Evolutionary conservation across 53 echinoderm and acorn worm species (phyloP), one percentile per base, ranked within the genome.

Genomic region (Temnopleurus reevesii): DNA sequence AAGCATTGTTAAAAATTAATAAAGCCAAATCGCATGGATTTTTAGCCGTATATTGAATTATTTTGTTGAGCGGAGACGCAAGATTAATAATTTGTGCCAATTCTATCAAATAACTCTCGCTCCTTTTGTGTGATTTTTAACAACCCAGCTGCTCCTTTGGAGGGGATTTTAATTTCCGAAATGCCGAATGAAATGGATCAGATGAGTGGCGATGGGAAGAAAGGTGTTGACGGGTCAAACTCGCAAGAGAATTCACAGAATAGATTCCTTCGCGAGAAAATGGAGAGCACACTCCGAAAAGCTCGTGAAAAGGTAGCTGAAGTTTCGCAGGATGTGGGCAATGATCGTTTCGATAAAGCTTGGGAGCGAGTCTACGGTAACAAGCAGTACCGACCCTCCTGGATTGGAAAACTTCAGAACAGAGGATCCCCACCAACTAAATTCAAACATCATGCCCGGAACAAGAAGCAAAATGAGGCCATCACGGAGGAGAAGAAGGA

Each of bases 281-380:
- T 87, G 88, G 88, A 87, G 88, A 66, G 71, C 88, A 87, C 88
- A 49, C 53, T 87, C 30, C 45, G 71, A 66, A 87, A 87, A 49
- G 88, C 88, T 46, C 88, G 88, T 49, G 88, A 65, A 66, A 87
- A 87, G 71, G 65, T 87, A 9, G 53, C 49, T 35, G 35, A 87
- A 33, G 88, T 87, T 8, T 51, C 65, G 51, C 53, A 87, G 21
- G 88, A 71, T 8, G 71, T 92, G 19, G 77, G 76, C 18, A n/a
- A 65, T 44, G 91, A 95, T 5, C 90, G 92, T 10, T 95, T 97
- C 83, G 90, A 94, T 46, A 92, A 94, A 46, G 97, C 97, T 35
- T 97, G 97, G 97, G 95, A 97, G 51, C 86, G 94, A 21, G 94
- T 97, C 55, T 97, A 97, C 86, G 97, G 97, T 8, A 95, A 77